A percentile compares a stretch with the other conserved stretches of the same genome.
These are phyloP conservation scores for Cherax destructor DNA, from an alignment of 1,140 invertebrate genomes.

Conservation along the genomic window DNA sequence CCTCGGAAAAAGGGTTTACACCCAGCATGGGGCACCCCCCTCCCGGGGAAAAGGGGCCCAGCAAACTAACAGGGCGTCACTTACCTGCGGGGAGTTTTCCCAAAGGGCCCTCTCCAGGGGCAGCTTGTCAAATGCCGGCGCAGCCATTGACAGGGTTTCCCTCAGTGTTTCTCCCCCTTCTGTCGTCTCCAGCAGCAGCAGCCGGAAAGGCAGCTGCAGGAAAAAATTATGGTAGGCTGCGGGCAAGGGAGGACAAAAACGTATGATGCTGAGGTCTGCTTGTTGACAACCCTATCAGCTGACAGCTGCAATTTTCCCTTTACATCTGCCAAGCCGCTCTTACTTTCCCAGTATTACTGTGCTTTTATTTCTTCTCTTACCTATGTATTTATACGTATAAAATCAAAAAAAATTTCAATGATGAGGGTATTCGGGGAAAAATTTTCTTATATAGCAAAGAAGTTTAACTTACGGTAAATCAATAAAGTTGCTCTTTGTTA, in stretches of 20 bases:
- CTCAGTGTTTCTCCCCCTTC: background rate
- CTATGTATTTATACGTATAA: too few species aligned
- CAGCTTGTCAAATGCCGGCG: constrained; percentile 76
- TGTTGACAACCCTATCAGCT: constrained; percentile 31
- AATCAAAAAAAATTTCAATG: too few species aligned
- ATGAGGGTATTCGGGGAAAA: too few species aligned
- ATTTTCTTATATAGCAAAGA: too few species aligned
- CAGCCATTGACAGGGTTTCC: background rate
- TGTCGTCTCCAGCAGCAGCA: too few species aligned
- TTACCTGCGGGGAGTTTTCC: constrained; percentile 77
- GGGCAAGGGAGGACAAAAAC: background rate
- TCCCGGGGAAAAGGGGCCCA: background rate
- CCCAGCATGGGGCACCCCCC: background rate
- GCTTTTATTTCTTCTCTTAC: too few species aligned
- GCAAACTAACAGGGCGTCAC: background rate
- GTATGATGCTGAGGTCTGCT: background rate
- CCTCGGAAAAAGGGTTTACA: background rate
- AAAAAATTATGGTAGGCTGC: background rate
- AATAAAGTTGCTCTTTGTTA: too few species aligned
- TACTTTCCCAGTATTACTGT: too few species aligned
- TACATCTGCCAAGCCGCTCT: background rate
- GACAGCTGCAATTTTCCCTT: constrained; percentile 4
- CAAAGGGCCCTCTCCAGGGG: constrained; percentile 78
- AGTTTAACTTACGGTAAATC: too few species aligned
- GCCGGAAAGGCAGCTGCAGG: background rate